Evolutionary conservation across 1,140 invertebrate species (phyloP).

Genomic region (Leptinotarsa lineolata): DNA sequence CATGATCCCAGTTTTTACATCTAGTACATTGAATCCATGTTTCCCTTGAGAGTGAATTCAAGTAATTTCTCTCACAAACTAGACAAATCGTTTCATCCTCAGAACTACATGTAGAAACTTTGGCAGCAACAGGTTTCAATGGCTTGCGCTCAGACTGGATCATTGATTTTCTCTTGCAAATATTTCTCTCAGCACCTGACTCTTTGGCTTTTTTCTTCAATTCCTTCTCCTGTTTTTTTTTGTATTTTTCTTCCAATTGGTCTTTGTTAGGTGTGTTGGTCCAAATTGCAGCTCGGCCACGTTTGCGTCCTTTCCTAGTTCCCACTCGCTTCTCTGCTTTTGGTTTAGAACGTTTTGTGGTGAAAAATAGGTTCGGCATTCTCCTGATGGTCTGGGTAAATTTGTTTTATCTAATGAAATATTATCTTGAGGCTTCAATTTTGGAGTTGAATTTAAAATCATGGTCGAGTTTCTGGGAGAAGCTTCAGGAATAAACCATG

Average conservation of each 20-base stretch:
- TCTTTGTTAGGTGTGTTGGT: slow-evolving; percentile 20
- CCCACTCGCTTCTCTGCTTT: slow-evolving; percentile 15
- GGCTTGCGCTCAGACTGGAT: neutral
- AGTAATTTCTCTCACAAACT: neutral
- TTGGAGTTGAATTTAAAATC: neutral
- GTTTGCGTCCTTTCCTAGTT: slow-evolving; percentile 17
- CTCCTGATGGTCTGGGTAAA: neutral
- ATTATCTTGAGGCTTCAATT: neutral
- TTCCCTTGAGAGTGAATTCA: neutral
- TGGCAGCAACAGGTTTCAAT: neutral
- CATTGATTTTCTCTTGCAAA: neutral
- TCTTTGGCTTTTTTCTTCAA: slow-evolving; percentile 18
- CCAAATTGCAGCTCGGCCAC: slow-evolving; percentile 20
- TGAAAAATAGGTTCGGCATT: neutral
- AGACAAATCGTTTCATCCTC: neutral
- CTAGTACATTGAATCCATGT: neutral
- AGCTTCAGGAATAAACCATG: neutral
- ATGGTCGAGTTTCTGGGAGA: neutral
- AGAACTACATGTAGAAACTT: neutral
- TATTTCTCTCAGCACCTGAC: slow-evolving; percentile 22
- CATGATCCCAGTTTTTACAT: slow-evolving; percentile 10
- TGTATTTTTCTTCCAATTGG: slow-evolving; percentile 18
- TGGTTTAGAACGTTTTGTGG: slow-evolving; percentile 7
- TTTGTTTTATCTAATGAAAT: neutral
- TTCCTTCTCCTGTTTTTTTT: slow-evolving; percentile 15